These are phyloP conservation scores for Zaprionus africanus DNA, from an alignment of 1,140 invertebrate genomes.

Conservation along the genomic window DNA sequence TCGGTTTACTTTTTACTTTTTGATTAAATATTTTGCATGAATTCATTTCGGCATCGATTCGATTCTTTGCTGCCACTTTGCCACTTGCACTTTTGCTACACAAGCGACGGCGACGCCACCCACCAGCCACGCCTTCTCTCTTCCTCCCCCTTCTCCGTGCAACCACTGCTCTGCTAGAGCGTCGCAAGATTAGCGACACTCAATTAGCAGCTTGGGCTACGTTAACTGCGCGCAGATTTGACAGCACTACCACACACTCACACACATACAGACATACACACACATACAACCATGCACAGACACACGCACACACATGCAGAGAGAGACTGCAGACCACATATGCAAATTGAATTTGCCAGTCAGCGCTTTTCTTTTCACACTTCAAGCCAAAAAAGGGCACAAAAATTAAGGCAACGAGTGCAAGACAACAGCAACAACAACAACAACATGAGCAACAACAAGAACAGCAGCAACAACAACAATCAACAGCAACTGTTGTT, in stretches of 20 bases:
- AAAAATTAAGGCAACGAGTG: slow-evolving; percentile 71
- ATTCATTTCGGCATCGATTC: slow-evolving; percentile 43
- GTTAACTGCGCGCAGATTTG: slow-evolving; percentile 71
- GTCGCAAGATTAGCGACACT: slow-evolving; percentile 32
- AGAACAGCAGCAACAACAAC: slow-evolving; percentile 30
- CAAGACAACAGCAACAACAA: slow-evolving; percentile 46
- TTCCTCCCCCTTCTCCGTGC: no score
- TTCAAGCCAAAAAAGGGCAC: slow-evolving; percentile 49
- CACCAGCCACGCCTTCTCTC: neutral
- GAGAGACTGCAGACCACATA: slow-evolving; percentile 49
- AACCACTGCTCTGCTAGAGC: neutral
- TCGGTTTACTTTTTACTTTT: slow-evolving; percentile 27
- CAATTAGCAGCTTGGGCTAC: slow-evolving; percentile 73
- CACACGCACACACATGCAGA: slow-evolving; percentile 21
- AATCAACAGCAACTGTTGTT: slow-evolving; percentile 47
- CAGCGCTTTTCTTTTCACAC: slow-evolving; percentile 67
- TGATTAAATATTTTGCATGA: slow-evolving; percentile 62
- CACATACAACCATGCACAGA: slow-evolving; percentile 15
- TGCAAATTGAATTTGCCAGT: slow-evolving; percentile 74
- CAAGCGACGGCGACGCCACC: slow-evolving; percentile 4
- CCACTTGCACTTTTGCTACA: slow-evolving; percentile 49
- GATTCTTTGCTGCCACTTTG: slow-evolving; percentile 6
- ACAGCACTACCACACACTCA: slow-evolving; percentile 24
- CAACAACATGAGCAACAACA: slow-evolving; percentile 20
- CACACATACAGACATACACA: slow-evolving; percentile 10